Conservation (phyloP, 2,888 invertebrate species). For the Dicranocentrus wangi region DNA sequence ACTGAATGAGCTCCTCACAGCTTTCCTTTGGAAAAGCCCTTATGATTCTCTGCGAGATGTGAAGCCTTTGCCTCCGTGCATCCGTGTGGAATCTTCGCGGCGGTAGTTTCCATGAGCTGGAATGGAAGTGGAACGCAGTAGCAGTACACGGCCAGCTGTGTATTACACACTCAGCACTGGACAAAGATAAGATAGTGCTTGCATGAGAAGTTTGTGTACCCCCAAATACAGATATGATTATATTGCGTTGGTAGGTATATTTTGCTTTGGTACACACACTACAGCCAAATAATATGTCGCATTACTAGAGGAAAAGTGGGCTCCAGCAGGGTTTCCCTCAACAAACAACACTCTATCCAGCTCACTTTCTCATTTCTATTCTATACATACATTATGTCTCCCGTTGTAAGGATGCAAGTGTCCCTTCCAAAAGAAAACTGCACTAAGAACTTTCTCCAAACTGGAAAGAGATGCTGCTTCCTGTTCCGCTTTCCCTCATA, state of each 20-base stretch:
- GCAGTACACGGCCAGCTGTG: too few relatives aligned
- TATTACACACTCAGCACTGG: background rate
- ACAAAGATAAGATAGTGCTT: constrained; percentile 6
- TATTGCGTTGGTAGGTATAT: too few relatives aligned
- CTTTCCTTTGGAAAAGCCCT: background rate
- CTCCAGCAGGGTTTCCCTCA: constrained; percentile 15
- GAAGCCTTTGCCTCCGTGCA: too few relatives aligned
- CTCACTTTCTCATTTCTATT: constrained; percentile 8
- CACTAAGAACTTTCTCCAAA: constrained; percentile 17
- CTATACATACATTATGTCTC: background rate
- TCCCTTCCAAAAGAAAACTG: too few relatives aligned
- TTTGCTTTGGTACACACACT: background rate
- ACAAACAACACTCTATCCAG: background rate
- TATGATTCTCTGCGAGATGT: too few relatives aligned
- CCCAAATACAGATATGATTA: too few relatives aligned
- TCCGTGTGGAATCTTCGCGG: too few relatives aligned
- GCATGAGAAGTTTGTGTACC: too few relatives aligned
- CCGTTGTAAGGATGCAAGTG: too few relatives aligned
- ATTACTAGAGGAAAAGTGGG: constrained; percentile 11
- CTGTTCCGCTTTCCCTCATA: constrained; percentile 38
- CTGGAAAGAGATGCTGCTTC: constrained; percentile 49
- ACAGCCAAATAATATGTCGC: constrained; percentile 7
- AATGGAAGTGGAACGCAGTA: constrained; percentile 15
- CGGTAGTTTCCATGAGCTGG: too few relatives aligned
- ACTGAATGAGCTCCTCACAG: too few relatives aligned